Evolutionary conservation across 2,888 invertebrate species (phyloP).

Genomic region (Cordylochernes scorpioides): DNA sequence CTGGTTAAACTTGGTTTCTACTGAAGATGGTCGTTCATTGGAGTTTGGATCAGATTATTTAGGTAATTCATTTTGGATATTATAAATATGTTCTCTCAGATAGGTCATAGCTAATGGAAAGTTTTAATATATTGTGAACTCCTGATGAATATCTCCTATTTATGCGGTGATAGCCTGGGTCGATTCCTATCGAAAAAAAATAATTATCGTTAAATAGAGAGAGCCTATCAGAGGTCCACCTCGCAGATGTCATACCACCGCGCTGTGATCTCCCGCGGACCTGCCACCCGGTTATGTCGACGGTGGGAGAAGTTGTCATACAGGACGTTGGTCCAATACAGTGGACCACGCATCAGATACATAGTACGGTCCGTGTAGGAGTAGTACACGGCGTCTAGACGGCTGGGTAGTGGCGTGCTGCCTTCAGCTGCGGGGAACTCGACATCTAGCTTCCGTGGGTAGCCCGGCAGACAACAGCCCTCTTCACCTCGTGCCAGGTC

Average conservation of each 20-base stretch:
- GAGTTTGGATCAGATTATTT: no score
- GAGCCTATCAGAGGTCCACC: constrained; percentile 12
- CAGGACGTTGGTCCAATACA: constrained; percentile 19
- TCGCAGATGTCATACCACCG: constrained; percentile 21
- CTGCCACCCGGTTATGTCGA: constrained; percentile 17
- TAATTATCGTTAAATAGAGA: no score
- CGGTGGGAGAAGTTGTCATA: constrained; percentile 16
- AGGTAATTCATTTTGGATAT: no score
- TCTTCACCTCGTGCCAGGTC: constrained; percentile 17
- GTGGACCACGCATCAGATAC: constrained; percentile 21
- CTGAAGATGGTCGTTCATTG: no score
- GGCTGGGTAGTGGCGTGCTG: constrained; percentile 15
- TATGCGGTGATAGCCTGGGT: no score
- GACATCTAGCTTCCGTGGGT: constrained; percentile 16
- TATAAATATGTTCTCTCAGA: no score
- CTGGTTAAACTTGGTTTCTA: no score
- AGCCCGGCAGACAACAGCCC: constrained; percentile 16
- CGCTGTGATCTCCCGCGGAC: constrained; percentile 18
- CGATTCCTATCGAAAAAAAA: no score
- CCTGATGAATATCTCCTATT: no score
- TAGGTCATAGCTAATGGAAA: no score
- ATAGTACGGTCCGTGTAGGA: constrained; percentile 19
- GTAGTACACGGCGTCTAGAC: constrained; percentile 21
- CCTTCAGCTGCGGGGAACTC: constrained; percentile 17
- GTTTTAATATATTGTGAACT: no score